These are phyloP conservation scores for Augochlora pura DNA, from an alignment of 1,140 invertebrate genomes.

Conservation along the genomic window DNA sequence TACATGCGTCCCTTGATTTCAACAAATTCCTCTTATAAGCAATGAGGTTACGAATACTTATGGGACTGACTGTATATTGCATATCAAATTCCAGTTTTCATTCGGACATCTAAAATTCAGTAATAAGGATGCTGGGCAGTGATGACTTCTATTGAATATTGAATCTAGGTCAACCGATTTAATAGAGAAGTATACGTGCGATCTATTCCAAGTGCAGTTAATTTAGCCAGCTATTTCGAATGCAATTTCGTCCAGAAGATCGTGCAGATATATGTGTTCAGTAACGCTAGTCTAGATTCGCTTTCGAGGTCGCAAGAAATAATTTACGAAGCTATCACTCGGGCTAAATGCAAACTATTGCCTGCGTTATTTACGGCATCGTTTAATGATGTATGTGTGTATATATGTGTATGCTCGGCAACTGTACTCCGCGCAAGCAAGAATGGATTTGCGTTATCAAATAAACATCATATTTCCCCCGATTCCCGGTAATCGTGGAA, in stretches of 20 bases:
- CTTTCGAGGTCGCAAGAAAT: constrained; percentile 19
- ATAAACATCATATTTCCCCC: not conserved
- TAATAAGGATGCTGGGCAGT: too few species aligned
- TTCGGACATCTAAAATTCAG: too few species aligned
- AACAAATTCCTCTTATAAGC: too few species aligned
- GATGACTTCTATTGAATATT: too few species aligned
- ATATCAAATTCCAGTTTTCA: too few species aligned
- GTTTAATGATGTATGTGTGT: not conserved
- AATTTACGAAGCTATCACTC: constrained; percentile 16
- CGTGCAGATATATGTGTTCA: not conserved
- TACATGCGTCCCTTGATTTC: too few species aligned
- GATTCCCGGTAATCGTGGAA: not conserved
- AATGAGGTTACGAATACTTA: too few species aligned
- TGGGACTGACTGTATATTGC: too few species aligned
- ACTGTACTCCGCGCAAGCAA: not conserved
- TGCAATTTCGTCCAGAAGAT: constrained; percentile 8
- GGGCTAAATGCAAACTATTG: constrained; percentile 10
- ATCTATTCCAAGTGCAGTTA: constrained; percentile 3
- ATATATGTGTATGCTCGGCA: too few species aligned
- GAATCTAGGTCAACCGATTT: not conserved
- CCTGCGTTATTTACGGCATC: not conserved
- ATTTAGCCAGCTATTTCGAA: constrained; percentile 1
- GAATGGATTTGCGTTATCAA: not conserved
- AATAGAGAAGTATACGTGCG: not conserved
- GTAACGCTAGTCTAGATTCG: not conserved